Conservation (phyloP, 2,888 invertebrate genomes). For the Lobophora halterata region DNA sequence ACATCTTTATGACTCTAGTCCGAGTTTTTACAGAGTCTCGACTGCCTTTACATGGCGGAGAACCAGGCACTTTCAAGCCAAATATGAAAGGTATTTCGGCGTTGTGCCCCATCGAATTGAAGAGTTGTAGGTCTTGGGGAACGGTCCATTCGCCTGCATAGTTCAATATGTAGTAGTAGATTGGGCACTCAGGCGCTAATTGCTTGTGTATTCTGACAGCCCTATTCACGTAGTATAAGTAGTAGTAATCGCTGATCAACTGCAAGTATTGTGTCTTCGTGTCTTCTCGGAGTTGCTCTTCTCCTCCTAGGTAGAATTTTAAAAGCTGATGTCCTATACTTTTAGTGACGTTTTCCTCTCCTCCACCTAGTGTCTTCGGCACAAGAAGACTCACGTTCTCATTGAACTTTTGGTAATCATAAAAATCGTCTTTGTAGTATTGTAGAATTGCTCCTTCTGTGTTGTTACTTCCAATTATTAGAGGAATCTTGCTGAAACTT, state of each 20-base stretch:
- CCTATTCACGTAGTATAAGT: slow-evolving; percentile 64
- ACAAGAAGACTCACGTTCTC: slow-evolving; percentile 55
- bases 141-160: slow-evolving; percentile 62
- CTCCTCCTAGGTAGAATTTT: slow-evolving; percentile 62
- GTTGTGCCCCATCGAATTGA: slow-evolving; percentile 60
- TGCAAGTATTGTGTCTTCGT: slow-evolving; percentile 63
- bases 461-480: slow-evolving; percentile 69
- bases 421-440: slow-evolving; percentile 47
- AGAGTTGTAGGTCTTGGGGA: slow-evolving; percentile 45
- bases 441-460: slow-evolving; percentile 57
- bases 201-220: slow-evolving; percentile 59
- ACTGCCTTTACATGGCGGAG: slow-evolving; percentile 51
- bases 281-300: slow-evolving; percentile 50
- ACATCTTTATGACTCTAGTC: slow-evolving; percentile 63
- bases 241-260: slow-evolving; percentile 65
- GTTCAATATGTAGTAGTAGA: slow-evolving; percentile 67
- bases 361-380: slow-evolving; percentile 53
- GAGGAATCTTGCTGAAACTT: slow-evolving; percentile 66
- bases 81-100: slow-evolving; percentile 68
- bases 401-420: slow-evolving; percentile 58
- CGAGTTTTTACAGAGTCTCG: slow-evolving; percentile 59
- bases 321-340: slow-evolving; percentile 58
- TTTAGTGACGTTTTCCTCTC: slow-evolving; percentile 44
- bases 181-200: slow-evolving; percentile 51
- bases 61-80: slow-evolving; percentile 43